Evolutionary conservation across 1,140 invertebrate species (phyloP).

Genomic region (Oncopodura yosiiana): DNA sequence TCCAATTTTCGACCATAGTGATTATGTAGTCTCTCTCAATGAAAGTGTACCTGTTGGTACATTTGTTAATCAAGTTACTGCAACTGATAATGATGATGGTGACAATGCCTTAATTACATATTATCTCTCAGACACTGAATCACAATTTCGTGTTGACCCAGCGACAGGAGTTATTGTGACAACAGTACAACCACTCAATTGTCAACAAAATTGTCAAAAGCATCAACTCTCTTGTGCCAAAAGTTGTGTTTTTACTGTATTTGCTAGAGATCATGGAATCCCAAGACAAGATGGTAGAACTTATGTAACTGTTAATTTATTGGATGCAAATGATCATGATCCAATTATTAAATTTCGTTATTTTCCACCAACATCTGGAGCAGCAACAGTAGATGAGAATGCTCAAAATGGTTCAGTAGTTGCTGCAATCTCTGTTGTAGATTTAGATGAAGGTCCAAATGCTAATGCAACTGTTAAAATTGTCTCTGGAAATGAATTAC

Average conservation of each 20-base stretch:
- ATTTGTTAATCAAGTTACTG: constrained; percentile 74
- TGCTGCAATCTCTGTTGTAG: constrained; percentile 82
- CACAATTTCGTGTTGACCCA: constrained; percentile 77
- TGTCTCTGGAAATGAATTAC: constrained; percentile 75
- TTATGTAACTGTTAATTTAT: constrained; percentile 85
- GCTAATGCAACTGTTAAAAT: constrained; percentile 77
- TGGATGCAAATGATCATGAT: constrained; percentile 91
- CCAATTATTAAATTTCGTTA: constrained; percentile 83
- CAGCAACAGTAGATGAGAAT: constrained; percentile 88
- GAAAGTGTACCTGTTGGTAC: constrained; percentile 84
- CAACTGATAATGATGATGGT: constrained; percentile 80
- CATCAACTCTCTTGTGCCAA: constrained; percentile 55
- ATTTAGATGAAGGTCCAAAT: constrained; percentile 74
- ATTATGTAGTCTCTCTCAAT: constrained; percentile 81
- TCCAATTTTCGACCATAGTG: constrained; percentile 52
- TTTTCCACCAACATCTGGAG: constrained; percentile 67
- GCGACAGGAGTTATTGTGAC: constrained; percentile 71
- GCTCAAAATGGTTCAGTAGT: constrained; percentile 78
- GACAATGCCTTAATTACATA: constrained; percentile 88
- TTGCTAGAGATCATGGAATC: constrained; percentile 80
- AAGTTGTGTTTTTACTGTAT: constrained; percentile 88
- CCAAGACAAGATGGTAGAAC: constrained; percentile 82
- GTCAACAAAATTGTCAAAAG: constrained; percentile 51
- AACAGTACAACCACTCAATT: constrained; percentile 66
- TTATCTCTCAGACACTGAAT: constrained; percentile 70